Percentiles rank a stretch among this genome's conserved stretches.
These are phyloP conservation scores for Alectoris magna DNA, from an alignment of 2,797 vertebrate species.

Conservation along the genomic window DNA sequence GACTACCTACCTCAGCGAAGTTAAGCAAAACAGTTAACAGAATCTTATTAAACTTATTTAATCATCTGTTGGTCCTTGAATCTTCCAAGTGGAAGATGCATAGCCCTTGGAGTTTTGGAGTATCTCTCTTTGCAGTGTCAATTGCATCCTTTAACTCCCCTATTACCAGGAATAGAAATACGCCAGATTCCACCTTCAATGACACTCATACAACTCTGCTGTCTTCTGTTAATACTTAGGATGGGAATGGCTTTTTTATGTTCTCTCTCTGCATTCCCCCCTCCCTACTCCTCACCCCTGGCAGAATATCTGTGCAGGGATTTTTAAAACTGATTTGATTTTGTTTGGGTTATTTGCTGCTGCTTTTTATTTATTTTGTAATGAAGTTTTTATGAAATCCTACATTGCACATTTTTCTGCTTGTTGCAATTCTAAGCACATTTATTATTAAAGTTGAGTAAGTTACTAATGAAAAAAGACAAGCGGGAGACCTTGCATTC, in stretches of 20 bases:
- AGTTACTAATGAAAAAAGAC: slow-evolving; percentile 43
- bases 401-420: slow-evolving; percentile 28
- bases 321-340: slow-evolving; percentile 16
- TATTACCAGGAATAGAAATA: neutral
- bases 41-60: neutral
- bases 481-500: neutral
- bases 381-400: slow-evolving; percentile 54
- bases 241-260: neutral
- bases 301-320: neutral
- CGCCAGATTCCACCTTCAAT: neutral
- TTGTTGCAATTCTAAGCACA: slow-evolving; percentile 38
- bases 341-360: slow-evolving; percentile 28
- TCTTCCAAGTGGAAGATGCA: neutral
- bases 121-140: neutral
- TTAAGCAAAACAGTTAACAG: neutral
- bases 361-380: slow-evolving; percentile 64
- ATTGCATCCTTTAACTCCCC: neutral
- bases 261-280: neutral
- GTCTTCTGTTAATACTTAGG: neutral
- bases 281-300: neutral
- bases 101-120: neutral
- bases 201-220: neutral
- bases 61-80: neutral
- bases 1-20: neutral
- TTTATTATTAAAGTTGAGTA: slow-evolving; percentile 65